Evolutionary conservation across 2,888 invertebrate species (phyloP), one percentile per base, ranked within the genome.

Genomic region (Cosmia pyralina): DNA sequence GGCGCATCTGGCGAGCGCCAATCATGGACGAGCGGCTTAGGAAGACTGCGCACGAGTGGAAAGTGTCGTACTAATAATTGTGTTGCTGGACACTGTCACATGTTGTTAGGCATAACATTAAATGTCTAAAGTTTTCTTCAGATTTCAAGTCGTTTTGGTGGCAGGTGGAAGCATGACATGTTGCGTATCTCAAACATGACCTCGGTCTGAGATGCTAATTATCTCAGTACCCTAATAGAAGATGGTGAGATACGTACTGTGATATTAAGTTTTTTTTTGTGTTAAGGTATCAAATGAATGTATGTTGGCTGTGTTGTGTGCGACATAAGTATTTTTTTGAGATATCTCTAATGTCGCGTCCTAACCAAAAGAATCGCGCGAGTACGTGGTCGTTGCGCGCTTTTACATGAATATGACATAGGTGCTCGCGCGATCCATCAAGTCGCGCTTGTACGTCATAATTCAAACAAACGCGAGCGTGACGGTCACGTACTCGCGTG

Each of bases 1-100:
- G 50, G 58, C 22, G 48, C 82, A 84, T 85, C 86, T 70, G 19
- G 68, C 48, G 60, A 74, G 66, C 55, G 19, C 80, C 80, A 82
- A 82, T 69, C 83, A 48, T 66, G 38, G 79, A 46, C 48, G 19
- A 53, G 46, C 13, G 11, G 53, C 50, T 72, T 50, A 58, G 34
- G 68, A 13, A n/a, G 44, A 41, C 41, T 63, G 11, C 55, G 52
- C 81, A 81, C 41, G 15, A 55, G 28, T n/a, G 48, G 28, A 63
- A 52, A 59, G 22, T 67, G 41, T 57, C 57, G 55, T n/a, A 34
- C 13, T 19, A 19, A 1, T 38, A 38, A 28, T 28, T 2, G 4
- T 1, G 17, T n/a, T 41, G 6, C 17, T 58, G 38, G n/a, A 7
- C 19, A 46, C 46, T 28, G 10, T 2, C 0, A 44, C 17, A 11